Conservation (phyloP, 2,797 vertebrate genomes). For the Pteropus rufus region DNA sequence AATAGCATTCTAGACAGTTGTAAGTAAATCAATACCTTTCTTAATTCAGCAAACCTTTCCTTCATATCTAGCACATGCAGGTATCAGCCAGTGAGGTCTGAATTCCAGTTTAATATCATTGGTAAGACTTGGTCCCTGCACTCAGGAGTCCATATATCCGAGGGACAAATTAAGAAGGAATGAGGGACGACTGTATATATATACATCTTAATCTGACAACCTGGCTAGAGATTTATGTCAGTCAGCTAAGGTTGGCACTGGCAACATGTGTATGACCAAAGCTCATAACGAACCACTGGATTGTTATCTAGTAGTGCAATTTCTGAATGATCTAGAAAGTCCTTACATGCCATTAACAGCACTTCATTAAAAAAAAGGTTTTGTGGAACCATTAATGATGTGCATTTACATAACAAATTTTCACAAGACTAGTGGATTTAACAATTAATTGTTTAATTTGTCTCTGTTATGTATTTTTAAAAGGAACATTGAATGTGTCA, state of each 20-base stretch:
- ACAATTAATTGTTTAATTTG: neutral
- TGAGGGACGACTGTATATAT: neutral
- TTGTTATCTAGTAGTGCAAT: neutral
- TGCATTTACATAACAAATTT: neutral
- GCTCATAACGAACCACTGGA: neutral
- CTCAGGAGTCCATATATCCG: neutral
- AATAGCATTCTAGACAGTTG: neutral
- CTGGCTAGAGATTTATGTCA: neutral
- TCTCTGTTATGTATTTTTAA: neutral
- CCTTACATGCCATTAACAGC: neutral
- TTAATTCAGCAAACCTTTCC: neutral
- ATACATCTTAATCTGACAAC: neutral
- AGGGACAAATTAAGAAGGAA: neutral
- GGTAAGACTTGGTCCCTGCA: neutral
- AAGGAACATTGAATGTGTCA: neutral
- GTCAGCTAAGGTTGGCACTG: neutral
- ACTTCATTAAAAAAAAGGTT: neutral
- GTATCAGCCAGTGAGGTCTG: neutral
- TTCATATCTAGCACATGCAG: rapidly evolving
- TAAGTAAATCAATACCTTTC: neutral
- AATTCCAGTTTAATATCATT: neutral
- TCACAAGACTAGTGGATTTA: neutral
- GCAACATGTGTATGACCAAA: neutral
- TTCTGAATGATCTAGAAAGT: neutral
- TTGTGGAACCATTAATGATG: neutral